Base-by-base conservation (phyloP, 1,140 invertebrate species). In the Asbolus verrucosus region DNA sequence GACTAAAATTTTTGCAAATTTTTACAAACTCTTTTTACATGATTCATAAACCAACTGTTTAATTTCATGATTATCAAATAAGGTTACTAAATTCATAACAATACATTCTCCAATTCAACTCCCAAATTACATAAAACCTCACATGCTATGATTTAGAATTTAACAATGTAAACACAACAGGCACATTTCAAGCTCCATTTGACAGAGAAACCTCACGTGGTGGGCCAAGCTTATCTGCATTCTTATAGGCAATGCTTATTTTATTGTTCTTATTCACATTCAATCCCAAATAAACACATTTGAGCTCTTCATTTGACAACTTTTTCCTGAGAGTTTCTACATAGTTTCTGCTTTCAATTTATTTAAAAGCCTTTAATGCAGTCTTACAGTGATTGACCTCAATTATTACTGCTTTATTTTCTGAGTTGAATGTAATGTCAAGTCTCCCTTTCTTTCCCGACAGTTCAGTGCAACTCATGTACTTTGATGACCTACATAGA, bases 181-280 rank as follows among this genome's bases (percentile, higher is more conserved):
- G 6, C 14, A 41, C 38, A 41, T 41, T 41, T 41, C 38, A 41
- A 14, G n/a, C 13, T 41, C 38, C 13, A 41, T 41, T 41, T 41
- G 13, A 5, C 13, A 41, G 14, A 41, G 38, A 41, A 41, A 41
- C 14, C 11, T 14, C 8, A 14, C 41, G 14, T 46, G 41, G 41
- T 46, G 41, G 18, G 19, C 41, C 41, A 46, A 16, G 16, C 41
- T 46, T 18, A 46, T 46, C 41, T 46, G 41, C 41, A 18, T 46
- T 46, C 41, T 46, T 46, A 46, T 46, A 46, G 41, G 41, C 16
- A 46, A 46, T 46, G 41, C 41, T 46, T 46, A 46, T 16, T 46
- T 46, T 46, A 46, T 46, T 46, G 41, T 46, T 46, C 1, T 19
- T 21, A 46, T 46, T 9, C 41, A 46, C 41, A 46, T 46, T 46